These are phyloP conservation scores for Hipposideros larvatus DNA, from an alignment of 2,797 vertebrate genomes.

Conservation along the genomic window DNA sequence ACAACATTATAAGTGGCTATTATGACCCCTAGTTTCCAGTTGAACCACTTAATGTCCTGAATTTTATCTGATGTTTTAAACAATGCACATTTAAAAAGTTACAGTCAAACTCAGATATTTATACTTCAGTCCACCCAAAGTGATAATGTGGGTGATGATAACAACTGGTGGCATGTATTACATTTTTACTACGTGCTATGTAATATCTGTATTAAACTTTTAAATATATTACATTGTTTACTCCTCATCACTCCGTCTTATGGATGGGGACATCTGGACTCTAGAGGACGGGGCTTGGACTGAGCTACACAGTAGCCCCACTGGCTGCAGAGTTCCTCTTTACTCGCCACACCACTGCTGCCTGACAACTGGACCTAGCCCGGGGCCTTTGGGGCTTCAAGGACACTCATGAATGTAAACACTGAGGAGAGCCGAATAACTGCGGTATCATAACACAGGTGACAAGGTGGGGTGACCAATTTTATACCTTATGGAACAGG, in stretches of 20 bases:
- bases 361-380: background rate
- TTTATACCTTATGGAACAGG: background rate
- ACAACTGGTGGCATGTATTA: background rate
- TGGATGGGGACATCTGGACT: background rate
- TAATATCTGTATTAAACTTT: background rate
- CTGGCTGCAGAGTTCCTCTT: background rate
- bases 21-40: fast-evolving
- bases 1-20: background rate
- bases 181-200: background rate
- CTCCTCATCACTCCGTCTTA: background rate
- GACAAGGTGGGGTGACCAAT: background rate
- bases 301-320: too few species aligned
- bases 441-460: too few species aligned
- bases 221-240: background rate
- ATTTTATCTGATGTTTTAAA: background rate
- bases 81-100: background rate
- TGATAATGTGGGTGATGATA: background rate
- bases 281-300: background rate
- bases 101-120: background rate
- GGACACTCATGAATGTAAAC: background rate
- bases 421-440: background rate
- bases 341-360: background rate
- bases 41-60: background rate
- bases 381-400: background rate
- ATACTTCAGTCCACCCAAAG: background rate